Evolutionary conservation across 2,888 invertebrate genomes (phyloP).

Genomic region (Lathronympha strigana): DNA sequence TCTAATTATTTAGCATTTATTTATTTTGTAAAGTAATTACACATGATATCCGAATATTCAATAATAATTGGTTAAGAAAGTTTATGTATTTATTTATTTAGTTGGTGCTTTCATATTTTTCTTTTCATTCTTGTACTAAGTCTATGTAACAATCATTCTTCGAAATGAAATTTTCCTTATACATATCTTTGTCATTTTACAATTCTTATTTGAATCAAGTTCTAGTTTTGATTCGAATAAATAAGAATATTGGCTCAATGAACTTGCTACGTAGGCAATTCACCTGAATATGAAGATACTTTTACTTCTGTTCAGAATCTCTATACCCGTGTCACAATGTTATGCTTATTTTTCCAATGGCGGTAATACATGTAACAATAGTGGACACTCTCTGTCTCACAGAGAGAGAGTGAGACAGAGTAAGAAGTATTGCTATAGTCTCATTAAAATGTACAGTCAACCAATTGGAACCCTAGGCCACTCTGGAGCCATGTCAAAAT

Average conservation of each 20-base stretch:
- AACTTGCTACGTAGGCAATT: neutral
- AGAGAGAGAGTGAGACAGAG: too few relatives aligned
- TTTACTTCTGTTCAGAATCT: too few relatives aligned
- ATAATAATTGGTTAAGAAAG: too few relatives aligned
- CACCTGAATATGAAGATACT: too few relatives aligned
- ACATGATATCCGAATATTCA: too few relatives aligned
- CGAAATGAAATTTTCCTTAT: neutral
- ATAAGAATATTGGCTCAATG: neutral
- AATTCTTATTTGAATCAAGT: neutral
- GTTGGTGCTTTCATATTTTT: neutral
- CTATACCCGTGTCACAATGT: neutral
- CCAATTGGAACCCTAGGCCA: too few relatives aligned
- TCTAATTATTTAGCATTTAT: neutral
- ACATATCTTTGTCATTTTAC: constrained; percentile 6
- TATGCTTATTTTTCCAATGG: neutral
- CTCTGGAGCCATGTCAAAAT: too few relatives aligned
- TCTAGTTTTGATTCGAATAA: neutral
- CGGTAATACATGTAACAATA: constrained; percentile 1
- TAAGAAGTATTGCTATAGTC: constrained; percentile 12
- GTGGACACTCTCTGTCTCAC: neutral
- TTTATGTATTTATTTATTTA: neutral
- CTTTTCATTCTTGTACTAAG: neutral
- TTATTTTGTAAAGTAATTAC: too few relatives aligned
- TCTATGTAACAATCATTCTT: too few relatives aligned
- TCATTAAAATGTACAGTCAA: too few relatives aligned